Conservation (phyloP, 2,888 invertebrate species). For the Tetragonisca angustula region DNA sequence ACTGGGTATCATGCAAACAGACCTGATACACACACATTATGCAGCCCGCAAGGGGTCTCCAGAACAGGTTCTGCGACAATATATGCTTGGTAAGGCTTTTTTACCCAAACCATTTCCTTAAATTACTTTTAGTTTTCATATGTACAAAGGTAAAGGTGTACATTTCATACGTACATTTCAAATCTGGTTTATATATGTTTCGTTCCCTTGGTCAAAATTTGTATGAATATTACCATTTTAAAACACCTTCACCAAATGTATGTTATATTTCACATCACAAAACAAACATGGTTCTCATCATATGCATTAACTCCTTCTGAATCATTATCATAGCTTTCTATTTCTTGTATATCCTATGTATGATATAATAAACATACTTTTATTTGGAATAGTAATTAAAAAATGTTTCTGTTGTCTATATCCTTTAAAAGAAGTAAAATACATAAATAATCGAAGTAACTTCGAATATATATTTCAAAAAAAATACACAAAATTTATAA, state of each 20-base stretch:
- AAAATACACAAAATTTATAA: neutral
- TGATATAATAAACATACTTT: slow-evolving; percentile 15
- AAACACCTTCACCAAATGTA: slow-evolving; percentile 49
- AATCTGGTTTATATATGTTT: neutral
- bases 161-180: neutral
- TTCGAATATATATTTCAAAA: neutral
- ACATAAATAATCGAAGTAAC: neutral
- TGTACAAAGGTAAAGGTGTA: slow-evolving; percentile 61
- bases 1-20: slow-evolving; percentile 93
- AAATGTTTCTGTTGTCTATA: neutral
- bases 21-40: slow-evolving; percentile 86
- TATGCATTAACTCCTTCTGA: slow-evolving; percentile 57
- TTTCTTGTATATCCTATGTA: slow-evolving; percentile 26
- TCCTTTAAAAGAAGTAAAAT: neutral
- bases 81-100: slow-evolving; percentile 87
- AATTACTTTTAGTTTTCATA: slow-evolving; percentile 53
- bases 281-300: slow-evolving; percentile 53
- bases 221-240: slow-evolving; percentile 16
- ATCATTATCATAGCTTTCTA: slow-evolving; percentile 23
- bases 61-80: slow-evolving; percentile 87
- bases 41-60: slow-evolving; percentile 86
- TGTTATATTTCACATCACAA: slow-evolving; percentile 45
- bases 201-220: neutral
- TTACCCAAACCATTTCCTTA: slow-evolving; percentile 67
- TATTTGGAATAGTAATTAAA: slow-evolving; percentile 10